These are phyloP conservation scores for Mayetiola destructor DNA, from an alignment of 2,888 invertebrate genomes.

Conservation along the genomic window DNA sequence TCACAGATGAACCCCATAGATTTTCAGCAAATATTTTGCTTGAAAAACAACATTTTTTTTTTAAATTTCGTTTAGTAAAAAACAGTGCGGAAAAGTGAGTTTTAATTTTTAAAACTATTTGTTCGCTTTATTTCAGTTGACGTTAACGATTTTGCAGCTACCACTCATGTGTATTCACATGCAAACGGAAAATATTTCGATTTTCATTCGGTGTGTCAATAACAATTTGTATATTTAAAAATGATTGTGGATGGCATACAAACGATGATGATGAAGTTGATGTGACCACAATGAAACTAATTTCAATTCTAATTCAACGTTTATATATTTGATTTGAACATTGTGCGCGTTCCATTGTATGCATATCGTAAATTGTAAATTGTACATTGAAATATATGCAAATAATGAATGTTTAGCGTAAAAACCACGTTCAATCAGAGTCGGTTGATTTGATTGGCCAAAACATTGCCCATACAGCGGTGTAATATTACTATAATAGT, in stretches of 20 bases:
- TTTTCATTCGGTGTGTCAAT: not conserved
- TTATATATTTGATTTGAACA: not conserved
- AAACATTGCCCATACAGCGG: too few species aligned
- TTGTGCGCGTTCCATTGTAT: not conserved
- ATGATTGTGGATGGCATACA: not conserved
- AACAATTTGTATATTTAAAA: not conserved
- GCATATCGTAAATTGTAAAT: not conserved
- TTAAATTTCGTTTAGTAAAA: too few species aligned
- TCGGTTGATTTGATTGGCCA: not conserved
- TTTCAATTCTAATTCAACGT: constrained; percentile 4
- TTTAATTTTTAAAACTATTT: not conserved
- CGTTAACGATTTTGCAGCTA: not conserved
- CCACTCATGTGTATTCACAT: not conserved
- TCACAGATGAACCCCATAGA: too few species aligned
- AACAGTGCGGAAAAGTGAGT: not conserved
- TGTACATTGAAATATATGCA: not conserved
- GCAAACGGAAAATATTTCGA: not conserved
- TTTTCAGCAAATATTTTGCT: too few species aligned
- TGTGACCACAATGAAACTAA: constrained; percentile 7
- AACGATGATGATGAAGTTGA: constrained; percentile 5
- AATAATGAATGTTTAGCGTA: not conserved
- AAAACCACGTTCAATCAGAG: constrained; percentile 5
- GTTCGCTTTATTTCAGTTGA: not conserved
- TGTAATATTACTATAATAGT: too few species aligned
- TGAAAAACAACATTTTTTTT: too few species aligned